Evolutionary conservation across 2,888 invertebrate genomes (phyloP).

Genomic region (Alcis repandata): DNA sequence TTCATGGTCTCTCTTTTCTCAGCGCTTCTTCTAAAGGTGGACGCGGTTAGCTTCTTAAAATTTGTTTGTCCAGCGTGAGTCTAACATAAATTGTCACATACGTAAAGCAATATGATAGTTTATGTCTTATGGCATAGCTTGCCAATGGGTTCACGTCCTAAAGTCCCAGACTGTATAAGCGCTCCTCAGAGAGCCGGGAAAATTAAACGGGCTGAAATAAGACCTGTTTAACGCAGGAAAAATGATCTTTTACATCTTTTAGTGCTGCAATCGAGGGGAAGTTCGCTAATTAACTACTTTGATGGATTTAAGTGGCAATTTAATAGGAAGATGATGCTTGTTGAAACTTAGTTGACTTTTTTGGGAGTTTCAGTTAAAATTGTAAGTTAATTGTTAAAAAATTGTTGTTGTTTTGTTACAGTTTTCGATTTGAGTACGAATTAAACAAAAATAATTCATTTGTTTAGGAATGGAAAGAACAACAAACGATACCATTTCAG

Average conservation of each 20-base stretch:
- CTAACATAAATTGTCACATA: too few species aligned
- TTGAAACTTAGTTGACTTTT: neutral
- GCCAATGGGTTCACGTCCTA: slow-evolving; percentile 43
- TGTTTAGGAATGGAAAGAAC: neutral
- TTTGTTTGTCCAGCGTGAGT: too few species aligned
- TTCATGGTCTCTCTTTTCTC: too few species aligned
- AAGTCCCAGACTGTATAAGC: slow-evolving; percentile 81
- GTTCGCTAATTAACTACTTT: slow-evolving; percentile 37
- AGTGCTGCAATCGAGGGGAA: slow-evolving; percentile 42
- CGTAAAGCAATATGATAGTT: too few species aligned
- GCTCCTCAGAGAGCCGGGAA: slow-evolving; percentile 73
- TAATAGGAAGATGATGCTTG: slow-evolving; percentile 25
- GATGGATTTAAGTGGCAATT: slow-evolving; percentile 29
- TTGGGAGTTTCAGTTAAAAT: neutral
- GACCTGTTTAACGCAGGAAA: slow-evolving; percentile 67
- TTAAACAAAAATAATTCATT: neutral
- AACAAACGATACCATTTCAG: too few species aligned
- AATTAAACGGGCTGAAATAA: slow-evolving; percentile 78
- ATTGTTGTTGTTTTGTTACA: neutral
- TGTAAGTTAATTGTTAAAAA: neutral
- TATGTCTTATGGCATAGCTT: neutral
- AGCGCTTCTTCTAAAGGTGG: too few species aligned
- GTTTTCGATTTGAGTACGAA: neutral
- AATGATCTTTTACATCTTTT: slow-evolving; percentile 64
- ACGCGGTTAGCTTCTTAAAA: too few species aligned